Base-by-base conservation (phyloP, 2,888 invertebrate genomes). In the Drosophila diplacantha region DNA sequence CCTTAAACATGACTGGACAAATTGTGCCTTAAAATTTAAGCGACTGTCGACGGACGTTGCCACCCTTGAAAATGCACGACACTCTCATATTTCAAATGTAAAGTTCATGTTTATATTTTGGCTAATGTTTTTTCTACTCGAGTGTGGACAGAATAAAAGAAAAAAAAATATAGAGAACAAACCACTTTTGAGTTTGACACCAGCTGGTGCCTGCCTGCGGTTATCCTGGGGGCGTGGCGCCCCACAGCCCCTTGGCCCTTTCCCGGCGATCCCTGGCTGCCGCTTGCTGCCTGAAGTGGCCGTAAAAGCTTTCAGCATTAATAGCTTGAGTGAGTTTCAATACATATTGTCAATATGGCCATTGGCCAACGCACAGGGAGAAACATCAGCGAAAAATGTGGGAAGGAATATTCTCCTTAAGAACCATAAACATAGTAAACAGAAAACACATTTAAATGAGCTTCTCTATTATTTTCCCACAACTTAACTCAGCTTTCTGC, bases 141-240 rank as follows among this genome's bases (percentile, higher is more conserved):
- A 41, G 56, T 44, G 56, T 32, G 44, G 43, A 22, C 59, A 39
- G 49, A 57, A 57, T 61, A 46, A 49, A 46, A 39, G 20, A 41
- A 46, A 51, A 53, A 57, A 55, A 52, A 22, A 39, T 14, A 39
- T 24, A 26, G 57, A 72, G 74, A 82, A 69, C 74, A 80, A 85
- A 85, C 86, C 85, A 85, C 85, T 85, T 81, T 85, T 80, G 78
- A 85, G 79, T 82, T 76, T 84, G 75, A 79, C 81, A 84, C 85
- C 85, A 85, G 85, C 81, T 85, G 85, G 75, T 85, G 81, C 75
- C 65, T 50, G 78, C 78, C 74, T 84, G 75, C 66, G 83, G 81
- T 78, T 60, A 63, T 47, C 55, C 65, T 20, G 57, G 38, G 49
- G 47, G 47, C 38, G 52, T 47, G 52, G 38, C 47, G 20, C 47